Conservation (phyloP, 2,797 vertebrate species). For the Girardinus metallicus region DNA sequence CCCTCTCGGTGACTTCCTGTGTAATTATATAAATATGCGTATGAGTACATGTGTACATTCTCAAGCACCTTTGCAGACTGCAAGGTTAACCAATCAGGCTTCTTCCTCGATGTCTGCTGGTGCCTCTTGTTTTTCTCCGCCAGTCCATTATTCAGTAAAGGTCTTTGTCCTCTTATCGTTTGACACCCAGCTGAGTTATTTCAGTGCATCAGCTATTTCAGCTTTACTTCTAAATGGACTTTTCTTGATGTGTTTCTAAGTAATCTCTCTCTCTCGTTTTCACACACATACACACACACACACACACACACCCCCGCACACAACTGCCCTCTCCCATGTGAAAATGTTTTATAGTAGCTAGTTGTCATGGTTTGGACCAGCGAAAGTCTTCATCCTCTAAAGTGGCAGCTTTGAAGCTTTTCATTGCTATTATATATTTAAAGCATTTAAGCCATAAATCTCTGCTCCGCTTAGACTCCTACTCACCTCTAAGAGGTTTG, state of each 20-base stretch:
- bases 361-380: conserved; percentile 42
- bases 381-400: conserved; percentile 46
- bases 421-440: conserved; percentile 62
- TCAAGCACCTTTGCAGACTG: conserved; percentile 26
- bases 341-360: conserved; percentile 34
- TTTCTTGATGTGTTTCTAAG: conserved; percentile 73
- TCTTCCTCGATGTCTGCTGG: conserved; percentile 6
- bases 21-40: conserved; percentile 66
- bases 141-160: conserved; percentile 69
- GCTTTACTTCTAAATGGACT: conserved; percentile 77
- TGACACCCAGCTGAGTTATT: conserved; percentile 66
- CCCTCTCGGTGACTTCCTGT: conserved; percentile 59
- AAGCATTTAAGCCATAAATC: conserved; percentile 65
- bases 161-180: conserved; percentile 68
- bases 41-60: conserved; percentile 37
- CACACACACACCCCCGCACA: background rate
- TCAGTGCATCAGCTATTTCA: conserved; percentile 67
- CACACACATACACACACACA: background rate
- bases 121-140: conserved; percentile 31
- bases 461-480: conserved; percentile 32
- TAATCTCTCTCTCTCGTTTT: conserved; percentile 37
- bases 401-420: conserved; percentile 55
- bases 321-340: conserved; percentile 25
- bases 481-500: conserved; percentile 58
- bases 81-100: conserved; percentile 27